Evolutionary conservation across 2,797 vertebrate species (phyloP), one percentile per base, ranked within the genome.

Genomic region (Pangasius mekongensis): DNA sequence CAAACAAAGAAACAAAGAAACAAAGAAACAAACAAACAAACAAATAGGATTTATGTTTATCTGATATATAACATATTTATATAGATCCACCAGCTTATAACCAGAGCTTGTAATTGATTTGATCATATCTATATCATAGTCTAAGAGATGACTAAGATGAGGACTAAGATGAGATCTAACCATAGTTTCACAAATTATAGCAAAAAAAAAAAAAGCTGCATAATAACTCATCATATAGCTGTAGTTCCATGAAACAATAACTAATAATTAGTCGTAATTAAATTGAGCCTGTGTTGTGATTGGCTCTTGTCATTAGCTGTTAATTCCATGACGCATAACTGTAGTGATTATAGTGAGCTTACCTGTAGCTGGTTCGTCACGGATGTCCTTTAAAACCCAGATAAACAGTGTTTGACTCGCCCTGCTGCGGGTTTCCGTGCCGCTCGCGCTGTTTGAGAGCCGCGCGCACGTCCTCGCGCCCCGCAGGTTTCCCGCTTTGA

Each of bases 401-500:
- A 39, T 39, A 13, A 3, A 39, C 78, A 54, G 49, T 39, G 54
- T 60, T 3, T 60, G 20, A 43, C 11, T 62, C 33, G 56, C 36
- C n/a, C 49, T 54, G 52, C 49, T 78, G 27, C 13, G 27, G 74
- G 13, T 13, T 60, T 62, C 36, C 4, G 56, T 39, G 56, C 22
- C 78, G 78, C 30, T 62, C 33, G 80, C 56, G 20, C 80, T 24
- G n/a, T 22, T 78, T 33, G n/a, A 22, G 52, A 80, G 52, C 49
- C 47, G 47, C 27, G 47, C 16, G 76, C 77, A 52, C 77, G 77
- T 78, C 7, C 47, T 30, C 66, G 52, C 49, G 62, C 43, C 73
- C 58, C 84, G 54, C 20, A 52, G 52, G 74, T 82, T 82, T 67
- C 83, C 83, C 83, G 83, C 87, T 74, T 83, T 43, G 84, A 88